Conservation (phyloP, 2,113 vertebrate species). For the Phalacrocorax brasilianus region DNA sequence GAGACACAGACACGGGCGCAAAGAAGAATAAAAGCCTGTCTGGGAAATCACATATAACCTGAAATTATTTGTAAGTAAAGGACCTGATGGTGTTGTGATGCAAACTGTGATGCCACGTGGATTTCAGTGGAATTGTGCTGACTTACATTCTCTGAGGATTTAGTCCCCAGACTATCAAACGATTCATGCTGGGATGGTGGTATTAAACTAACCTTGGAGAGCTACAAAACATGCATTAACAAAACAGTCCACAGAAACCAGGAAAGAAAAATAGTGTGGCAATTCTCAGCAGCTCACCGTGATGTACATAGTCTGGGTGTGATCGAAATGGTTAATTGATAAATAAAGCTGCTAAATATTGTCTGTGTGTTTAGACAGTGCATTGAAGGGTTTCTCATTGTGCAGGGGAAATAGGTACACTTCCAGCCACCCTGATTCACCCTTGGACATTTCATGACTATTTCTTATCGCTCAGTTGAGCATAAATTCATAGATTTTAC, state of each 20-base stretch:
- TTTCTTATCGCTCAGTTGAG: conserved; percentile 77
- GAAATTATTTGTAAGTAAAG: conserved; percentile 64
- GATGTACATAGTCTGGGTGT: not conserved
- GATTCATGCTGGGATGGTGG: not conserved
- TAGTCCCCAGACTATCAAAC: conserved; percentile 29
- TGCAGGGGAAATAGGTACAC: conserved; percentile 7
- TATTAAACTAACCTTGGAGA: conserved; percentile 21
- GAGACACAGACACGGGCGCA: not conserved
- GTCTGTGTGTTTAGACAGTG: conserved; percentile 27
- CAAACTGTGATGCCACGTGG: not conserved
- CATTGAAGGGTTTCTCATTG: conserved; percentile 31
- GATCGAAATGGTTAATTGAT: conserved; percentile 54
- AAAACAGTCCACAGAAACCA: not conserved
- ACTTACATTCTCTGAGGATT: conserved; percentile 3
- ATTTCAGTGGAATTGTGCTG: not conserved
- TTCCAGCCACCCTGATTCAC: conserved; percentile 55
- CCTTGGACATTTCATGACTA: conserved; percentile 69
- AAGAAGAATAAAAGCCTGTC: conserved; percentile 7
- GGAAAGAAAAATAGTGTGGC: not conserved
- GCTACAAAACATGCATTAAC: not conserved
- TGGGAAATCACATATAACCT: conserved; percentile 44
- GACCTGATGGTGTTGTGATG: not conserved
- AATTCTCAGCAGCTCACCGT: not conserved
- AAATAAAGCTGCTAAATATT: conserved; percentile 48
- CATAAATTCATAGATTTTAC: conserved; percentile 94